These are phyloP conservation scores for Cyrtonyx montezumae DNA, from an alignment of 2,113 vertebrate genomes.

Conservation along the genomic window DNA sequence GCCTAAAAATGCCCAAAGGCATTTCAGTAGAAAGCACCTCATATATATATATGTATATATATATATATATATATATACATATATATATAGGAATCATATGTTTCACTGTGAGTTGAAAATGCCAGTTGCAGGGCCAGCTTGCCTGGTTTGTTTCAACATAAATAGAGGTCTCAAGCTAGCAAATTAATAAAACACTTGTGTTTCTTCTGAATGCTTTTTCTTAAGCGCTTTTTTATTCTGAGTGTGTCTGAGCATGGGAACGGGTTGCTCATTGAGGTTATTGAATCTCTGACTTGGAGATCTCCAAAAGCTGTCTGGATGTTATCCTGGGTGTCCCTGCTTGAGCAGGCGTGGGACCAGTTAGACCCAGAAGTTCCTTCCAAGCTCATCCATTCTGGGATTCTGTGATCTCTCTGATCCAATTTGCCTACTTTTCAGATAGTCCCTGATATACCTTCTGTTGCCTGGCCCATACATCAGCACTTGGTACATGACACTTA, in stretches of 20 bases:
- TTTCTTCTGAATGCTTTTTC: background rate
- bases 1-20: background rate
- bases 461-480: background rate
- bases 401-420: background rate
- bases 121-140: background rate
- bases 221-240: background rate
- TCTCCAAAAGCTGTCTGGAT: background rate
- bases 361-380: background rate
- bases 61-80: no score
- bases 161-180: slow-evolving; percentile 29
- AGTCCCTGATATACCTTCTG: background rate
- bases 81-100: no score
- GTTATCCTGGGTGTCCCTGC: background rate
- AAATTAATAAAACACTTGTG: slow-evolving; percentile 26
- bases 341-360: background rate
- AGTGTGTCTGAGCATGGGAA: background rate
- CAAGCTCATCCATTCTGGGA: background rate
- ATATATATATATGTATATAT: no score
- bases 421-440: background rate
- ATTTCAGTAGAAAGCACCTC: background rate
- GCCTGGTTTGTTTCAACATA: background rate
- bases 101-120: background rate
- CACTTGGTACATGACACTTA: background rate
- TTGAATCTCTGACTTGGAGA: background rate
- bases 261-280: background rate